phyloP scores from a whole-genome alignment of 2,888 invertebrate species.

The Drosophila kuntzei region DNA sequence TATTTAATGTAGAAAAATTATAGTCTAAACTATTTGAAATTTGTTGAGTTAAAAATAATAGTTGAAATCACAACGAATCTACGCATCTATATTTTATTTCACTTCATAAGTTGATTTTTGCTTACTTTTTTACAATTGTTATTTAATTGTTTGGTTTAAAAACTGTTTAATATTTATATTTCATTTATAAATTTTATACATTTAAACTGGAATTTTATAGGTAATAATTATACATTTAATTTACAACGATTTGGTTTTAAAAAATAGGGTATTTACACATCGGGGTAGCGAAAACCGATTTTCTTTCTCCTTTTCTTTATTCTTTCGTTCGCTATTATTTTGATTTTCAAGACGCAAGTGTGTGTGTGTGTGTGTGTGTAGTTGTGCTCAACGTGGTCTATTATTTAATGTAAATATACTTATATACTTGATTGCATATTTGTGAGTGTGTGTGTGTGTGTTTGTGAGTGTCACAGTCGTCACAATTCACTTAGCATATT shows the following conservation, averaged over 20 bases:
- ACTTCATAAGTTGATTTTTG: background rate
- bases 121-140: background rate
- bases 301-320: constrained; percentile 10
- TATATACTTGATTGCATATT: constrained; percentile 9
- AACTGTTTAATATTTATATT: no score
- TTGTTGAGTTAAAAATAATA: background rate
- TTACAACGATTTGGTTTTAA: background rate
- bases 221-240: no score
- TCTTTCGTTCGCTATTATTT: constrained; percentile 50
- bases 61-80: background rate
- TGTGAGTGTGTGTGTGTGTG: constrained; percentile 27
- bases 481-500: constrained; percentile 78
- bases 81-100: no score
- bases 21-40: background rate
- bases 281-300: background rate
- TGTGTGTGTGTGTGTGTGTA: constrained; percentile 14
- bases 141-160: background rate
- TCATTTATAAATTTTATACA: no score
- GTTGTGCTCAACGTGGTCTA: constrained; percentile 59
- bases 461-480: constrained; percentile 36
- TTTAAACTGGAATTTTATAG: no score
- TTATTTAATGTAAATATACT: constrained; percentile 60
- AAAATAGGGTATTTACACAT: constrained; percentile 8
- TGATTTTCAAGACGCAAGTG: constrained; percentile 43
- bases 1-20: background rate